Conservation (phyloP, 2,113 vertebrate genomes). For the Alosa alosa region DNA sequence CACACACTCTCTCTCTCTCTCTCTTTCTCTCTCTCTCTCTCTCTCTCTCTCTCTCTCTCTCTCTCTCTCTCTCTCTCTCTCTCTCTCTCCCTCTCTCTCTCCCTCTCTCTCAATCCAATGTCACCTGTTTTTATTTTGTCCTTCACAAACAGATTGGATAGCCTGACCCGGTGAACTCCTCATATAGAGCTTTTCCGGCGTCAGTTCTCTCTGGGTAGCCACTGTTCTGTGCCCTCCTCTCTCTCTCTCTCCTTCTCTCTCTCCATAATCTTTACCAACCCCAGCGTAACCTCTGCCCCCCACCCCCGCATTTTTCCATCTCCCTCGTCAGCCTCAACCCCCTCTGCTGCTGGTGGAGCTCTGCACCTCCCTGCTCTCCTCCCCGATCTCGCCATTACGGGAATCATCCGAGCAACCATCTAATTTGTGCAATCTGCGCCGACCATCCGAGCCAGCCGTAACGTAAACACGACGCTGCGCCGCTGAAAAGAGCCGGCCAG, state of each 20-base stretch:
- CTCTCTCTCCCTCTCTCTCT: neutral
- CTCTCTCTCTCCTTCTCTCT: neutral
- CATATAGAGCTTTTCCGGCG: neutral
- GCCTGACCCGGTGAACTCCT: neutral
- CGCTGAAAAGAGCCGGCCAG: too few species aligned
- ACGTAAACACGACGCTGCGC: neutral
- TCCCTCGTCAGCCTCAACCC: neutral
- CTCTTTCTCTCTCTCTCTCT: too few species aligned
- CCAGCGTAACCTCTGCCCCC: neutral
- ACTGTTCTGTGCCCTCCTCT: neutral
- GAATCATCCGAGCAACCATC: neutral
- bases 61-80: neutral
- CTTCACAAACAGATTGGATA: neutral
- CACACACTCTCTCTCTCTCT: neutral
- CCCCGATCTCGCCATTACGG: constrained; percentile 7
- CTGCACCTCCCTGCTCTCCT: constrained; percentile 21
- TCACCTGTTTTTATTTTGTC: neutral
- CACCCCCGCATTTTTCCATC: neutral
- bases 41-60: neutral
- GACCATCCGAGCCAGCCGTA: neutral
- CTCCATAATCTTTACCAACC: neutral
- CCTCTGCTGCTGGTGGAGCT: neutral
- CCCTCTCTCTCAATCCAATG: neutral
- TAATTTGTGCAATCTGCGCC: constrained; percentile 2
- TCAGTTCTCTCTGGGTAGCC: neutral